Evolutionary conservation across 2,113 vertebrate species (phyloP).

Genomic region (Oreotrochilus melanogaster): DNA sequence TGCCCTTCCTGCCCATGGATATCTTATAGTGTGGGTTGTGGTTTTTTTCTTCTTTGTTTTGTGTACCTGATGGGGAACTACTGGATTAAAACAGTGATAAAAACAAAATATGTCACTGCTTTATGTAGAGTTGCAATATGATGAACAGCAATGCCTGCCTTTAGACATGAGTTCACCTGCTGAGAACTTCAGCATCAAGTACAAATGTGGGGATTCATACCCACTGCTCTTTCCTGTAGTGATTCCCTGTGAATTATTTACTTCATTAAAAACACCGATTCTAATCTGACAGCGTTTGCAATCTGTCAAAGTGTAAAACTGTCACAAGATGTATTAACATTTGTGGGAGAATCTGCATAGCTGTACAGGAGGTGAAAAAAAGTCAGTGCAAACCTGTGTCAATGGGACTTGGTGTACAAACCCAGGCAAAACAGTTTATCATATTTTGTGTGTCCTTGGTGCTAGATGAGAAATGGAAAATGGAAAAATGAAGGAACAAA

Average conservation of each 20-base stretch:
- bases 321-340: slow-evolving; percentile 42
- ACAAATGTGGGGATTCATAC: slow-evolving; percentile 4
- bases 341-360: slow-evolving; percentile 46
- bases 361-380: slow-evolving; percentile 48
- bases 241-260: slow-evolving; percentile 42
- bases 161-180: slow-evolving; percentile 20
- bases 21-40: neutral
- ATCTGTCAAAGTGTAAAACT: slow-evolving; percentile 55
- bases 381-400: slow-evolving; percentile 44
- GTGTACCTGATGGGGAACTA: neutral
- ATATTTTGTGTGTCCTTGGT: slow-evolving; percentile 8
- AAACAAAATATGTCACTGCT: neutral
- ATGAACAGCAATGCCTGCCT: neutral
- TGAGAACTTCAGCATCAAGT: slow-evolving; percentile 3
- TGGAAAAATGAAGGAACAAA: neutral
- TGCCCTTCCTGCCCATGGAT: neutral
- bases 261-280: slow-evolving; percentile 3
- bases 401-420: slow-evolving; percentile 36
- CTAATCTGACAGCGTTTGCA: slow-evolving; percentile 48
- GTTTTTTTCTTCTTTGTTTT: neutral
- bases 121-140: neutral
- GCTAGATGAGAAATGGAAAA: neutral
- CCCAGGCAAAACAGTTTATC: slow-evolving; percentile 28
- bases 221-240: neutral
- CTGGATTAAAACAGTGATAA: slow-evolving; percentile 4